Evolutionary conservation across 2,113 vertebrate species (phyloP), one percentile per base, ranked within the genome.

Genomic region (Bombycilla garrulus): DNA sequence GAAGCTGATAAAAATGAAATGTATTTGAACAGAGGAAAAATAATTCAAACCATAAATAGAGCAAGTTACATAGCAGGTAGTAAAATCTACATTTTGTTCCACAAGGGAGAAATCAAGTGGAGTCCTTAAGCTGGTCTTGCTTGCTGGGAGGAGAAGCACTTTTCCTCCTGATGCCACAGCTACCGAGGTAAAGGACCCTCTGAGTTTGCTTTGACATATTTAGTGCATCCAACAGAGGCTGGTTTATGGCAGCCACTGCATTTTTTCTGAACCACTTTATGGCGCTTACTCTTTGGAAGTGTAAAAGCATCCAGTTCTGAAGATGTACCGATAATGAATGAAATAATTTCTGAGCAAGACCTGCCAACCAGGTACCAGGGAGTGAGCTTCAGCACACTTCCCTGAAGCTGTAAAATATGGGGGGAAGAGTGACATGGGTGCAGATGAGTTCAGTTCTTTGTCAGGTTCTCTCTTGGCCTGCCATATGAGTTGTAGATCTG

Each of bases 71-170:
- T 40, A 81, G 79, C 54, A 24, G 71, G 92, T 91, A 94, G 86
- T 97, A 97, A 97, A 98, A 95, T 95, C 87, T 93, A 62, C 92
- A 94, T 96, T 96, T 96, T 78, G 54, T 79, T 78, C 70, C 97
- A 94, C 77, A 79, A 83, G 91, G 90, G 95, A 92, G 85, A 96
- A 97, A 96, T 97, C 95, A 96, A 84, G 84, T 58, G 77, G 56
- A 95, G 73, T 62, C 29, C 81, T 92, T 91, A 96, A 96, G 83
- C 90, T 95, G 94, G 83, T 93, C 87, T 92, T 91, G 65, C 66
- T 91, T 69, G 48, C 83, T 90, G 81, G 35, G 64, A 88, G 81
- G 87, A 80, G 82, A 92, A 90, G 26, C 33, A 35, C 54, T 76
- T 96, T 91, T 95, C 95, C 80, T 64, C 56, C 57, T 42, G 53